phyloP scores from a whole-genome alignment of 2,113 vertebrate species.

The Toxotes chatareus region DNA sequence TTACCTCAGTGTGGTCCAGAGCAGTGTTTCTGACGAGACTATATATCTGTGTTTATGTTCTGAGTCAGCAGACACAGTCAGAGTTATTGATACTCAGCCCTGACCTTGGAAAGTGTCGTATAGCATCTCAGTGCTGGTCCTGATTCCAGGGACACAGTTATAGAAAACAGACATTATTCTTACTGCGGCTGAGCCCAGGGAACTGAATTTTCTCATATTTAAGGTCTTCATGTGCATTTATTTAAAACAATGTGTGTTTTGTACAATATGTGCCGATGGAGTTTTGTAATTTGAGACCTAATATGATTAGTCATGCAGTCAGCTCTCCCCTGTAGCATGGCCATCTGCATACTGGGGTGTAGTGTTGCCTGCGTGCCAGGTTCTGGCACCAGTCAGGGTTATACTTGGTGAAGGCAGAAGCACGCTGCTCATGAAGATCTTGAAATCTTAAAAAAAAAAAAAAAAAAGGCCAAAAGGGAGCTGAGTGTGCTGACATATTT shows the following conservation, averaged over 20 bases:
- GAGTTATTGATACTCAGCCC: conserved; percentile 38
- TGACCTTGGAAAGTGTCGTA: conserved; percentile 56
- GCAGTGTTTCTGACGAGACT: neutral
- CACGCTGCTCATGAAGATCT: too few species aligned
- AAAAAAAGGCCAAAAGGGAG: too few species aligned
- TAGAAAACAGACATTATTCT: conserved; percentile 3
- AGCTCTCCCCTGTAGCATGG: conserved; percentile 26
- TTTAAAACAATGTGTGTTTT: too few species aligned
- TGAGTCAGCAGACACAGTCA: conserved; percentile 24
- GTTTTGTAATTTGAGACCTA: too few species aligned
- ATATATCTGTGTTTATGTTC: conserved; percentile 34
- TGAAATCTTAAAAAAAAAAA: too few species aligned
- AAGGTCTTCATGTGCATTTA: neutral
- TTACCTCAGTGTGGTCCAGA: neutral
- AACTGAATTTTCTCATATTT: too few species aligned
- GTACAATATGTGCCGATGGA: neutral
- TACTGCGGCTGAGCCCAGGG: too few species aligned
- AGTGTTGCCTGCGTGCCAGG: neutral
- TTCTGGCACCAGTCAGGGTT: conserved; percentile 13
- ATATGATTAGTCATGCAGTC: conserved; percentile 30
- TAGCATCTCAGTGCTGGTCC: neutral
- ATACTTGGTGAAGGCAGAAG: conserved; percentile 9
- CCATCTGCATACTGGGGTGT: conserved; percentile 64
- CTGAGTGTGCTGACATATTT: too few species aligned
- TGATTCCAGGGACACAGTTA: neutral